A percentile compares a stretch with the other conserved stretches of the same genome.
Conservation (phyloP, 2,797 vertebrate species). For the Scarus forsteni region DNA sequence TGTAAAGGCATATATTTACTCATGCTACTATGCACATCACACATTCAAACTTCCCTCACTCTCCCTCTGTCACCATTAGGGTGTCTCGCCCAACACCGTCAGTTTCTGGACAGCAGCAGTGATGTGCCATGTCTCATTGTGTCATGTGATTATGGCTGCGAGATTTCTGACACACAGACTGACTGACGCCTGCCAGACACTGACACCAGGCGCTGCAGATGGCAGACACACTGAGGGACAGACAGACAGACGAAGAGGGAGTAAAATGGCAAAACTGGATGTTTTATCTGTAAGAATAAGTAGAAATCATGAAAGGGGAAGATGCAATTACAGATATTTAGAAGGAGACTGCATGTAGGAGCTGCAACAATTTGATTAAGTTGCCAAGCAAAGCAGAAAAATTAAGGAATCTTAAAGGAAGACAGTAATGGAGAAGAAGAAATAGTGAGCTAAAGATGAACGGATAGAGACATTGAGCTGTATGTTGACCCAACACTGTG, state of each 20-base stretch:
- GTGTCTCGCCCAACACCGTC: conserved; percentile 40
- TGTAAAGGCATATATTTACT: conserved; percentile 2
- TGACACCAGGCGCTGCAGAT: conserved; percentile 50
- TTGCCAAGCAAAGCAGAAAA: neutral
- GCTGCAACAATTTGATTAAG: neutral
- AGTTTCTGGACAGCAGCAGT: conserved; percentile 58
- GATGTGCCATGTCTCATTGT: conserved; percentile 59
- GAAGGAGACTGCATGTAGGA: neutral
- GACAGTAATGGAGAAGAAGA: conserved; percentile 22
- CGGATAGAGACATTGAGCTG: conserved; percentile 53
- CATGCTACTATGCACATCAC: conserved; percentile 7
- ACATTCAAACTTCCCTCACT: neutral
- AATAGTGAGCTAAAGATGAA: conserved; percentile 50
- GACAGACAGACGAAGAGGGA: conserved; percentile 8
- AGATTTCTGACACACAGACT: conserved; percentile 64
- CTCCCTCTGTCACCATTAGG: neutral
- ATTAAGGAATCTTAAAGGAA: neutral
- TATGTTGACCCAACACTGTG: conserved; percentile 54
- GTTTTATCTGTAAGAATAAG: conserved; percentile 3
- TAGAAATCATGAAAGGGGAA: conserved; percentile 13
- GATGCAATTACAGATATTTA: neutral
- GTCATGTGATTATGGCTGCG: conserved; percentile 55
- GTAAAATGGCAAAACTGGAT: neutral
- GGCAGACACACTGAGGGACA: conserved; percentile 32
- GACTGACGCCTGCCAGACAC: conserved; percentile 60